A percentile compares a stretch with the other conserved stretches of the same genome.
phyloP scores from a whole-genome alignment of 2,888 invertebrate species.

The Thymelicus lineola region DNA sequence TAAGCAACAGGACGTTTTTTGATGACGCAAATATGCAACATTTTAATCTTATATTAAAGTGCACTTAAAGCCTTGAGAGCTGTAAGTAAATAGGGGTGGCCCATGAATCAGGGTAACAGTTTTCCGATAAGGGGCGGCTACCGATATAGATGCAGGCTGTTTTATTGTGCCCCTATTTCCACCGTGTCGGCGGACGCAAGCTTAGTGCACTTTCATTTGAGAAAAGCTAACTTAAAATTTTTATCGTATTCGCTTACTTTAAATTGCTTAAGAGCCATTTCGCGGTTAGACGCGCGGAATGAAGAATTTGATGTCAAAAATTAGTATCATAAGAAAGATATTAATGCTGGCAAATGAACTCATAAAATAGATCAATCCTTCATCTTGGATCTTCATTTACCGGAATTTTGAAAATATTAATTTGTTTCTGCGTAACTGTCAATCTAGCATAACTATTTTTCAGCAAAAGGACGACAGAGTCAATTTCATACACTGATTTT shows the following conservation, averaged over 20 bases:
- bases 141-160: conserved; percentile 71
- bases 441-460: no score
- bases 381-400: no score
- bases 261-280: no score
- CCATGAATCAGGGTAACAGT: conserved; percentile 80
- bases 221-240: conserved; percentile 1
- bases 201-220: conserved; percentile 1
- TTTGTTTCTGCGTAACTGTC: no score
- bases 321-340: no score
- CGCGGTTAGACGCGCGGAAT: no score
- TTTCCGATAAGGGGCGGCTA: conserved; percentile 74
- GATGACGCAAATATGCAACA: background rate
- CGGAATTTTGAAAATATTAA: no score
- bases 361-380: no score
- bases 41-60: conserved; percentile 42
- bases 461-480: no score
- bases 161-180: conserved; percentile 82
- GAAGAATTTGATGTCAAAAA: no score
- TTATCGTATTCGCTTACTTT: background rate
- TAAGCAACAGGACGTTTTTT: background rate
- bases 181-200: conserved; percentile 65
- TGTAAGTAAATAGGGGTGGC: conserved; percentile 68
- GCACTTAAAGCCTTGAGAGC: conserved; percentile 45
- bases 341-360: no score
- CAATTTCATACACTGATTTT: no score